phyloP scores from a whole-genome alignment of 1,140 invertebrate genomes.

The Drosophila bocqueti region DNA sequence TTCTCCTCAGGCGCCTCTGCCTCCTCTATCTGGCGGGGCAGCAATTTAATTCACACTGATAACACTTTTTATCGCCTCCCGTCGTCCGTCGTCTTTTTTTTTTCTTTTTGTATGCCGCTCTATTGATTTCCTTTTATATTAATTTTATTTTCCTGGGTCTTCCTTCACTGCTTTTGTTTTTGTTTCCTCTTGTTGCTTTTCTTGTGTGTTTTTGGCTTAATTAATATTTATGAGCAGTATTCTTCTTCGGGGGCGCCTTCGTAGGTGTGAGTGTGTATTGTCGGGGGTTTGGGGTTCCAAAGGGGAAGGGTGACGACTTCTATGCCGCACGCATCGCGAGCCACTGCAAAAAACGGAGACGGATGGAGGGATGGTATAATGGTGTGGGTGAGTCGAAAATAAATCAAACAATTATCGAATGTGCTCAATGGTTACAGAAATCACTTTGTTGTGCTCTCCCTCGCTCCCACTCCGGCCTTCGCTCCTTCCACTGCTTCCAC shows the following conservation, averaged over 20 bases:
- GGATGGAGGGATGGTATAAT: slow-evolving; percentile 10
- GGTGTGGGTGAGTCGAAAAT: slow-evolving; percentile 23
- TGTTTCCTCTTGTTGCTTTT: slow-evolving; percentile 6
- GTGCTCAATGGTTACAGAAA: slow-evolving; percentile 34
- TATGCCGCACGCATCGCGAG: slow-evolving; percentile 76
- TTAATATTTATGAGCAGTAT: slow-evolving; percentile 75
- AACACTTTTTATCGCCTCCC: slow-evolving; percentile 72
- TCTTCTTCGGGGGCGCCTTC: slow-evolving; percentile 62
- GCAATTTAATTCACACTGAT: slow-evolving; percentile 71
- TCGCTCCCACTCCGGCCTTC: slow-evolving; percentile 31
- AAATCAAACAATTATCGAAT: slow-evolving; percentile 35
- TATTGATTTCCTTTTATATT: slow-evolving; percentile 68
- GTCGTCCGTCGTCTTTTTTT: slow-evolving; percentile 5
- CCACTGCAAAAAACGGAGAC: slow-evolving; percentile 47
- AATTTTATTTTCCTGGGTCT: slow-evolving; percentile 35
- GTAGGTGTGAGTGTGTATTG: slow-evolving; percentile 38
- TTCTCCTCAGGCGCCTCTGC: neutral
- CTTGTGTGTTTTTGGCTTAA: slow-evolving; percentile 47
- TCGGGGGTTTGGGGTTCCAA: slow-evolving; percentile 53
- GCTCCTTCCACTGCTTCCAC: neutral
- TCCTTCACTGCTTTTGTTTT: slow-evolving; percentile 32
- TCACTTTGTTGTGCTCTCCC: slow-evolving; percentile 41
- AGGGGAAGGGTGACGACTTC: slow-evolving; percentile 56
- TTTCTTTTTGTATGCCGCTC: slow-evolving; percentile 19
- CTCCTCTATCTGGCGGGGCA: slow-evolving; percentile 34